These are phyloP conservation scores for Papilio gigon DNA, from an alignment of 2,888 invertebrate species.

Conservation along the genomic window DNA sequence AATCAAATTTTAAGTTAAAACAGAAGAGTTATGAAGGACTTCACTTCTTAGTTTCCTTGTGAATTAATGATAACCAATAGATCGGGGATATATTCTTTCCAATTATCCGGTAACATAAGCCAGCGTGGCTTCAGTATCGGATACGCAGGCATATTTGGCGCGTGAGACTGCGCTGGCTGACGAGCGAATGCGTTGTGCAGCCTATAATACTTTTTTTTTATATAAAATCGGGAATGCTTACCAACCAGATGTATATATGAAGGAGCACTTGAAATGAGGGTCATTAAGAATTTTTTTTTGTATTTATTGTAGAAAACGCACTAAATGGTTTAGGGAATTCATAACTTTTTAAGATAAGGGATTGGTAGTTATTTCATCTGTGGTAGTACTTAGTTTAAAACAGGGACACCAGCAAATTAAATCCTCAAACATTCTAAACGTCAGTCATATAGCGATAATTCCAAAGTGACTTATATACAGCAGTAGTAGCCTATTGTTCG, in stretches of 20 bases:
- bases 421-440: too few species aligned
- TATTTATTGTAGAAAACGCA: not conserved
- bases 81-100: not conserved
- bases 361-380: too few species aligned
- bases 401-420: too few species aligned
- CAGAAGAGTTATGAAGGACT: too few species aligned
- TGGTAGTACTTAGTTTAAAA: not conserved
- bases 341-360: too few species aligned
- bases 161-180: slow-evolving; percentile 41
- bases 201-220: slow-evolving; percentile 27
- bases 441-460: too few species aligned
- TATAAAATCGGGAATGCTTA: slow-evolving; percentile 9
- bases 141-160: slow-evolving; percentile 43
- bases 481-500: too few species aligned
- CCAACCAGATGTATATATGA: not conserved
- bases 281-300: not conserved
- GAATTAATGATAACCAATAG: not conserved
- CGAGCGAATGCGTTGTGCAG: slow-evolving; percentile 17
- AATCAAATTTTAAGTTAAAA: too few species aligned
- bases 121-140: slow-evolving; percentile 29
- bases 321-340: not conserved
- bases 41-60: too few species aligned
- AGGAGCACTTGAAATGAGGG: slow-evolving; percentile 4
- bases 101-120: slow-evolving; percentile 29
- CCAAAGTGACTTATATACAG: too few species aligned